Percentiles rank a stretch among this genome's conserved stretches.
These are phyloP conservation scores for Oryzias melastigma DNA, from an alignment of 2,113 vertebrate species.

Conservation along the genomic window DNA sequence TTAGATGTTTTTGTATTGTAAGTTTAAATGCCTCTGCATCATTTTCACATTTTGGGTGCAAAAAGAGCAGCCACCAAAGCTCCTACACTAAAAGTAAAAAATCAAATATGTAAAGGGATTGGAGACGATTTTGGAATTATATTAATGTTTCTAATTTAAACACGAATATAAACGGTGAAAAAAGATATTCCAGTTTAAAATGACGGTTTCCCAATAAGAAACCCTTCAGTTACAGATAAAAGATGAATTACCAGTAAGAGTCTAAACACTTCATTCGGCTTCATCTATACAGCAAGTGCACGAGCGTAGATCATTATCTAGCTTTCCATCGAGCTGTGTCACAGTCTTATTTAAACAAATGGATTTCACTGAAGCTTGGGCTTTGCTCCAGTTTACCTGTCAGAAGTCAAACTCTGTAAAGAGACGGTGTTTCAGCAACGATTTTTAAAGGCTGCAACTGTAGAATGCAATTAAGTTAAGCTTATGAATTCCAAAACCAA, in stretches of 20 bases:
- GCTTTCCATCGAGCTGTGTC: slow-evolving; percentile 57
- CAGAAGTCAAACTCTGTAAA: slow-evolving; percentile 31
- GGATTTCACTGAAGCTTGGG: slow-evolving; percentile 50
- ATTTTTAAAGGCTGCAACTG: slow-evolving; percentile 15
- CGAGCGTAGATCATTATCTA: slow-evolving; percentile 63
- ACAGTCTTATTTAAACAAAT: slow-evolving; percentile 66
- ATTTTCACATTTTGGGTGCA: too few species aligned
- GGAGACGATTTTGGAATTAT: too few species aligned
- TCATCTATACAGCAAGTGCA: slow-evolving; percentile 32
- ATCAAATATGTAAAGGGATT: too few species aligned
- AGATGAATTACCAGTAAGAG: slow-evolving; percentile 45
- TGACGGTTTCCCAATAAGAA: slow-evolving; percentile 14
- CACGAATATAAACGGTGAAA: too few species aligned
- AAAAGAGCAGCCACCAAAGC: too few species aligned
- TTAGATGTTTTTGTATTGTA: too few species aligned
- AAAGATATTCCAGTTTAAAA: too few species aligned
- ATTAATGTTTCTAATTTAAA: too few species aligned
- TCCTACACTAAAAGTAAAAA: too few species aligned
- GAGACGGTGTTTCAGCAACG: background rate
- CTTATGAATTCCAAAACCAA: too few species aligned
- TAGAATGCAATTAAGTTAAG: too few species aligned
- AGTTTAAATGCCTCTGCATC: too few species aligned
- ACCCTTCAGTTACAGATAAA: slow-evolving; percentile 28
- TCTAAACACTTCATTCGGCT: slow-evolving; percentile 40
- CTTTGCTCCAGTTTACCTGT: slow-evolving; percentile 40